A percentile compares a stretch with the other conserved stretches of the same genome.
Conservation (phyloP, 2,797 vertebrate species). For the Enteromius argenteus region DNA sequence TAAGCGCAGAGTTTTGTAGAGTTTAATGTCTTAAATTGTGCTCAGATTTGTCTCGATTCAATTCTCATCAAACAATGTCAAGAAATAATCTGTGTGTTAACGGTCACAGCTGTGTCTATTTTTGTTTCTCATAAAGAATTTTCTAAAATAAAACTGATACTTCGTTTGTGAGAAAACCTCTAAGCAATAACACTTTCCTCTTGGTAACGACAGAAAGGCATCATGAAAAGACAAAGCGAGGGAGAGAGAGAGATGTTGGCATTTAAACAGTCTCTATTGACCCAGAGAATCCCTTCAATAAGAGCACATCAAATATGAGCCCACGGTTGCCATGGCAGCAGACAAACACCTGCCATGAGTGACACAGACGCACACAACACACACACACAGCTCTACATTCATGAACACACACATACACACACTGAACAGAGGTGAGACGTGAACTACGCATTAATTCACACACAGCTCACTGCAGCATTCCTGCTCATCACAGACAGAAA, state of each 20-base stretch:
- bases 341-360: conserved; percentile 44
- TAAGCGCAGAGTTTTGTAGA: neutral
- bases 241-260: neutral
- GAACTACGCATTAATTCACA: neutral
- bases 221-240: neutral
- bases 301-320: conserved; percentile 34
- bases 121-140: neutral
- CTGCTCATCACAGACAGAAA: neutral
- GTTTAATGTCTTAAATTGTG: neutral
- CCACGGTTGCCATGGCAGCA: conserved; percentile 48
- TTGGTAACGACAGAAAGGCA: neutral
- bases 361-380: conserved; percentile 56
- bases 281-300: conserved; percentile 29
- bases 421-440: neutral
- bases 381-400: conserved; percentile 22
- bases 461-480: neutral
- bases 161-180: neutral
- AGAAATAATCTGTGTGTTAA: neutral
- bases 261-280: conserved; percentile 28
- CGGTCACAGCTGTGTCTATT: too few species aligned
- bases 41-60: neutral
- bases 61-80: neutral
- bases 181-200: neutral
- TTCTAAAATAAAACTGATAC: neutral
- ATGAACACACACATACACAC: conserved; percentile 41